phyloP scores from a whole-genome alignment of 1,140 invertebrate species.

The Drosophila nannoptera region DNA sequence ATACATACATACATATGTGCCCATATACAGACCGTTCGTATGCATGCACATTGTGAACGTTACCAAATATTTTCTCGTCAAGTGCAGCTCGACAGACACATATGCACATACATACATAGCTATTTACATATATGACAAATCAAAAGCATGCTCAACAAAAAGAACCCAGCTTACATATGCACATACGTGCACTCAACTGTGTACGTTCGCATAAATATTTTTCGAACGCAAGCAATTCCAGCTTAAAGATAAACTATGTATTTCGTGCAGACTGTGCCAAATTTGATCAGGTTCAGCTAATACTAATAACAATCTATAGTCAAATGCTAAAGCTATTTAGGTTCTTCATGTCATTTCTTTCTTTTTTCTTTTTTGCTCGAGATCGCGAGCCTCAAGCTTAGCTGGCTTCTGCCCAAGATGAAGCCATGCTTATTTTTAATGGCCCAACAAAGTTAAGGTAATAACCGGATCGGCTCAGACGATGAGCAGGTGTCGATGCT shows the following conservation, averaged over 20 bases:
- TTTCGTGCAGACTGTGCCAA: too few species aligned
- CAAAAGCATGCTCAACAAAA: neutral
- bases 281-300: too few species aligned
- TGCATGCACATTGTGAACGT: constrained; percentile 5
- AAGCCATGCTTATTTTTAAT: constrained; percentile 26
- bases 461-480: constrained; percentile 18
- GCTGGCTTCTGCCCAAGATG: constrained; percentile 6
- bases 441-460: constrained; percentile 20
- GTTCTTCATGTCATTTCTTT: constrained; percentile 8
- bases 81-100: constrained; percentile 3
- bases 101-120: neutral
- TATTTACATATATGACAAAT: constrained; percentile 22
- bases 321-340: constrained; percentile 15
- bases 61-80: constrained; percentile 42
- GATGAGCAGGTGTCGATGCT: constrained; percentile 38
- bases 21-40: neutral
- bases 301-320: neutral
- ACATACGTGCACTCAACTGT: neutral
- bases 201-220: neutral
- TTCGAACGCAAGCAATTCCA: too few species aligned
- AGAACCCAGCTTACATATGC: neutral
- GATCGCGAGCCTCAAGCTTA: constrained; percentile 3
- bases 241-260: too few species aligned
- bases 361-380: neutral
- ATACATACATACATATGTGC: neutral